Percentiles rank a stretch among this genome's conserved stretches.
Conservation (phyloP, 2,888 invertebrate genomes). For the Pogonocherus hispidulus region DNA sequence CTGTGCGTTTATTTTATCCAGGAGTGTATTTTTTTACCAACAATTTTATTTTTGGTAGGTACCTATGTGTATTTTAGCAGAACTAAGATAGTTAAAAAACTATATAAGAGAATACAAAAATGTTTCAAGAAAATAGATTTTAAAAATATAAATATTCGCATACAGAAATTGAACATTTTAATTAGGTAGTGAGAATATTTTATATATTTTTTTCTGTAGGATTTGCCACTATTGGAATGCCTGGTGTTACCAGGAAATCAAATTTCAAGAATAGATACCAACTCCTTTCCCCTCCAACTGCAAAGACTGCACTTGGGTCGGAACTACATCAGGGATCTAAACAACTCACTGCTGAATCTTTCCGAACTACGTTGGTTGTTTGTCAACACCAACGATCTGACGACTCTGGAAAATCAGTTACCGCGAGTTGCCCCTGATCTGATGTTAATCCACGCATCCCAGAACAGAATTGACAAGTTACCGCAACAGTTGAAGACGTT, state of each 20-base stretch:
- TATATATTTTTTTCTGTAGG: conserved; percentile 61
- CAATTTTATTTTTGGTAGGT: too few species aligned
- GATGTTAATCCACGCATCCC: conserved; percentile 79
- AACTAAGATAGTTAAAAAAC: too few species aligned
- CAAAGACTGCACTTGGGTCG: conserved; percentile 81
- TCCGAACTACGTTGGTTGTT: conserved; percentile 83
- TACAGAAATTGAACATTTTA: too few species aligned
- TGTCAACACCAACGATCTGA: conserved; percentile 82
- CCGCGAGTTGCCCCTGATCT: conserved; percentile 79
- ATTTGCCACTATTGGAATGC: conserved; percentile 75
- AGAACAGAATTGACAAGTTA: conserved; percentile 79
- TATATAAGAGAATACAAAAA: too few species aligned
- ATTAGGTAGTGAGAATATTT: too few species aligned
- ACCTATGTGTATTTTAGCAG: too few species aligned
- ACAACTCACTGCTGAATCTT: conserved; percentile 83
- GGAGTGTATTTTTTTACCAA: too few species aligned
- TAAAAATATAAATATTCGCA: too few species aligned
- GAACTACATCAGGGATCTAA: conserved; percentile 80
- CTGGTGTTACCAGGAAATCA: conserved; percentile 83
- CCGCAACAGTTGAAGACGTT: conserved; percentile 81
- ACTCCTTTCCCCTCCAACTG: conserved; percentile 79
- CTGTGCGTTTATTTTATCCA: too few species aligned
- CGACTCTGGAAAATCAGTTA: conserved; percentile 81
- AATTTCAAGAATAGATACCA: conserved; percentile 80
- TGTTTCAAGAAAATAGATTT: too few species aligned